Conservation (phyloP, 2,888 invertebrate species). For the Quadroppia sp. region DNA sequence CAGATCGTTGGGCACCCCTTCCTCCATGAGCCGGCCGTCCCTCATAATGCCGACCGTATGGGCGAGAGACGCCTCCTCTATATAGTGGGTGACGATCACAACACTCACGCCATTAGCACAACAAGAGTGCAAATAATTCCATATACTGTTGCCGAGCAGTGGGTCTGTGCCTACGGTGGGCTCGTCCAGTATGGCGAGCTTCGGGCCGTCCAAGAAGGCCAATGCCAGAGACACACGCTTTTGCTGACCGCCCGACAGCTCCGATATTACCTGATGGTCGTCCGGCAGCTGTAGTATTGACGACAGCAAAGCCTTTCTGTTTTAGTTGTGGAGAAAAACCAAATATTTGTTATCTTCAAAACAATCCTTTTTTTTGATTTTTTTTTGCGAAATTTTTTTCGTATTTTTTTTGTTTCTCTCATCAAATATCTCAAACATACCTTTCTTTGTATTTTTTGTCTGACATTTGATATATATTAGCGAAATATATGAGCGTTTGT, state of each 20-base stretch:
- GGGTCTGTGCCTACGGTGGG: conserved; percentile 41
- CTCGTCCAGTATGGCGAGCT: conserved; percentile 38
- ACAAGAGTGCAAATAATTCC: conserved; percentile 35
- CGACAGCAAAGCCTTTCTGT: conserved; percentile 31
- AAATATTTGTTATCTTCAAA: neutral
- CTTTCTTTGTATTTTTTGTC: conserved; percentile 18
- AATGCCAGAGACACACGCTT: conserved; percentile 33
- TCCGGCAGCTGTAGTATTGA: conserved; percentile 32
- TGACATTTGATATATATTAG: conserved; percentile 35
- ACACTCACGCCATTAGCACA: conserved; percentile 36
- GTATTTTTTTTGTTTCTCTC: too few species aligned
- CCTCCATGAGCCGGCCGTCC: conserved; percentile 40
- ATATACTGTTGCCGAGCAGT: conserved; percentile 24
- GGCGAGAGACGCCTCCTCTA: conserved; percentile 42
- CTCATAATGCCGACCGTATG: conserved; percentile 42
- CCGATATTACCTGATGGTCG: conserved; percentile 14
- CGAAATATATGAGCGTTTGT: conserved; percentile 38
- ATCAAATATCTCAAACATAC: neutral
- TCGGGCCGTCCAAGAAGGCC: conserved; percentile 22
- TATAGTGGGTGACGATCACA: conserved; percentile 43
- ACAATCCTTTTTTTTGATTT: neutral
- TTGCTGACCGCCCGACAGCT: conserved; percentile 39
- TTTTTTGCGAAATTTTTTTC: too few species aligned
- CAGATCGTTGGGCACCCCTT: conserved; percentile 36
- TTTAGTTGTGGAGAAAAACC: too few species aligned